Conservation (phyloP, 2,888 invertebrate genomes). For the Tenthredo notha region DNA sequence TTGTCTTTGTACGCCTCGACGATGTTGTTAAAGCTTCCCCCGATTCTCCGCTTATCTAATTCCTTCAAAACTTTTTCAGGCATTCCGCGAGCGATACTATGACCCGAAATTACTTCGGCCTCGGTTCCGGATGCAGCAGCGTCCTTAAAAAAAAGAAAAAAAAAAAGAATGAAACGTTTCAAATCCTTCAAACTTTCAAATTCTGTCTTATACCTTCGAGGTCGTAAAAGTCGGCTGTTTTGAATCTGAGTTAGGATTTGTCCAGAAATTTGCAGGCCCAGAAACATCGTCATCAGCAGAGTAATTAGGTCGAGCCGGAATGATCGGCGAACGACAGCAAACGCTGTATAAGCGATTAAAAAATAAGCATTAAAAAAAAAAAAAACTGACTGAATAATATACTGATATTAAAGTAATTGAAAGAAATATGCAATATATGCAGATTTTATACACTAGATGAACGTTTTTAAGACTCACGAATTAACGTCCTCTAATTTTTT, state of each 20-base stretch:
- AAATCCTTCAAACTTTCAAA: neutral
- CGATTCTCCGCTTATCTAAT: conserved; percentile 83
- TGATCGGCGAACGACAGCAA: conserved; percentile 90
- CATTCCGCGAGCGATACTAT: conserved; percentile 78
- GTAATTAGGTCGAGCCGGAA: conserved; percentile 87
- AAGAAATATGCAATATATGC: neutral
- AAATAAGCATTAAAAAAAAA: conserved; percentile 54
- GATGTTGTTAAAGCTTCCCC: conserved; percentile 79
- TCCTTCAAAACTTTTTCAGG: conserved; percentile 85
- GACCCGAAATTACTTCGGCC: conserved; percentile 58
- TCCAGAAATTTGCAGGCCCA: conserved; percentile 84
- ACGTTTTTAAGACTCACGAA: conserved; percentile 82
- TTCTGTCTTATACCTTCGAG: conserved; percentile 64
- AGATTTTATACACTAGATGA: neutral
- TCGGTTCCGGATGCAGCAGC: neutral
- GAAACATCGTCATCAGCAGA: conserved; percentile 80
- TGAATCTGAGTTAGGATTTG: conserved; percentile 81
- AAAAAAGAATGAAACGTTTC: neutral
- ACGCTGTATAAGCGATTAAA: conserved; percentile 80
- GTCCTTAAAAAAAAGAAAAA: conserved; percentile 11
- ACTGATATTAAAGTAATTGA: conserved; percentile 4
- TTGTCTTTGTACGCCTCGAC: conserved; percentile 74
- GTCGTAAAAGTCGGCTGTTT: conserved; percentile 64
- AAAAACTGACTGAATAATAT: conserved; percentile 47
- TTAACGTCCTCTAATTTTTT: conserved; percentile 94